phyloP scores from a whole-genome alignment of 2,797 vertebrate genomes.

The Clamator glandarius region DNA sequence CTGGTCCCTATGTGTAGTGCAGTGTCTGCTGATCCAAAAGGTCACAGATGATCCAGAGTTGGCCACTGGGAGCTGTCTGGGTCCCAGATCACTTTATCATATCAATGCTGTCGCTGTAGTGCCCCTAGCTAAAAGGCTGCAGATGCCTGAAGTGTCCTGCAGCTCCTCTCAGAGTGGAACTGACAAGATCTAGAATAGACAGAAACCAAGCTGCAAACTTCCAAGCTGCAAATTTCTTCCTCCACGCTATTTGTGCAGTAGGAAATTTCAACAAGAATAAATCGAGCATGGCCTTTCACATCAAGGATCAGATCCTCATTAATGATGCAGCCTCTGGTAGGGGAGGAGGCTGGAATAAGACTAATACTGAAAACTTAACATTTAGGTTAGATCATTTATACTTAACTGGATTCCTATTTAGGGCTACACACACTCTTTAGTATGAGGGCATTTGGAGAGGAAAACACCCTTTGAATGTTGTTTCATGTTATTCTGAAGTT shows the following conservation, averaged over 20 bases:
- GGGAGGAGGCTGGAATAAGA: not conserved
- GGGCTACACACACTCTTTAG: not conserved
- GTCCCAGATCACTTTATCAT: not conserved
- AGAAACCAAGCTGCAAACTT: not conserved
- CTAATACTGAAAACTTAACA: not conserved
- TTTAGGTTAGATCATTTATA: not conserved
- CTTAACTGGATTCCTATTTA: not conserved
- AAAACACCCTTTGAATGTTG: not conserved
- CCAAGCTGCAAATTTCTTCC: not conserved
- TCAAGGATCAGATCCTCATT: not conserved
- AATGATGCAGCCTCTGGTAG: not conserved
- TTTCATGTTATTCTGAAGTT: not conserved
- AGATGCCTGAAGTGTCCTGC: not conserved
- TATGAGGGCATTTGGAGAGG: not conserved
- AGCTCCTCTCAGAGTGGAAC: not conserved
- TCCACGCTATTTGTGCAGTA: not conserved
- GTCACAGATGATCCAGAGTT: not conserved
- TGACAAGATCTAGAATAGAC: no score
- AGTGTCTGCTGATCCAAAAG: not conserved
- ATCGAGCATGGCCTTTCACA: fast-evolving
- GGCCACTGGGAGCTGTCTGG: not conserved
- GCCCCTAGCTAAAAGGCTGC: not conserved
- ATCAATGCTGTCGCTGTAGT: not conserved
- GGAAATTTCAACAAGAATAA: not conserved
- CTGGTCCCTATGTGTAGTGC: not conserved